phyloP scores from a whole-genome alignment of 2,113 vertebrate species.

The Mirza zaza region DNA sequence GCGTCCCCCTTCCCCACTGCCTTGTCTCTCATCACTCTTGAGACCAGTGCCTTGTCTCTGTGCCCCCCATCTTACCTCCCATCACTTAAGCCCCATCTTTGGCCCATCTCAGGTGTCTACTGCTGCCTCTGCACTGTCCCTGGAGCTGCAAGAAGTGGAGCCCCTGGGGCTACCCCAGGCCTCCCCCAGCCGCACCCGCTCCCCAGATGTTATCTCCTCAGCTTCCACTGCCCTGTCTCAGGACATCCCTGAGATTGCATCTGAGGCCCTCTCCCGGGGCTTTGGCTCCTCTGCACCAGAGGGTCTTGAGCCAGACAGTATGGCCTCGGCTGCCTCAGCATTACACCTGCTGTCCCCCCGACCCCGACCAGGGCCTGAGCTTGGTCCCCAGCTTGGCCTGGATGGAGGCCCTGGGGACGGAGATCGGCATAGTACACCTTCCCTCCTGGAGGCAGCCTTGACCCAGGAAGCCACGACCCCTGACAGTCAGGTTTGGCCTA shows the following conservation, averaged over 20 bases:
- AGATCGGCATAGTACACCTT: slow-evolving; percentile 90
- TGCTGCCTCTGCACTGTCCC: slow-evolving; percentile 84
- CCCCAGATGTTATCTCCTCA: slow-evolving; percentile 97
- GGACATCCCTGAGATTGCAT: slow-evolving; percentile 97
- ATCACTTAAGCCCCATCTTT: slow-evolving; percentile 7
- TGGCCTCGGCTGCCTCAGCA: slow-evolving; percentile 95
- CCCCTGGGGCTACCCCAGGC: slow-evolving; percentile 90
- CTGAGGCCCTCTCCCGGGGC: slow-evolving; percentile 91
- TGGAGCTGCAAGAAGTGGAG: slow-evolving; percentile 91
- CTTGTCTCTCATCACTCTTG: not conserved
- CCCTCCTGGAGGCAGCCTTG: slow-evolving; percentile 91
- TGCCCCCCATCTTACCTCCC: not conserved
- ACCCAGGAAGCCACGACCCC: slow-evolving; percentile 89
- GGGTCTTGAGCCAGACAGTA: slow-evolving; percentile 90
- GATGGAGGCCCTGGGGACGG: slow-evolving; percentile 89
- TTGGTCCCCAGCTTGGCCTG: slow-evolving; percentile 86
- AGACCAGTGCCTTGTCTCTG: not conserved
- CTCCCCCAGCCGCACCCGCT: slow-evolving; percentile 95
- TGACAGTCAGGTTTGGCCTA: slow-evolving; percentile 94
- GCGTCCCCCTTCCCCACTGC: not conserved
- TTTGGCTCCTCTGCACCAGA: slow-evolving; percentile 81
- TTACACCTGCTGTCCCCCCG: slow-evolving; percentile 92
- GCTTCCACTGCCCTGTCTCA: slow-evolving; percentile 97
- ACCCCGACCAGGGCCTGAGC: slow-evolving; percentile 84
- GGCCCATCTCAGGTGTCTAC: slow-evolving; percentile 77